Conservation (phyloP, 1,140 invertebrate species). For the Aleiodes sp. region DNA sequence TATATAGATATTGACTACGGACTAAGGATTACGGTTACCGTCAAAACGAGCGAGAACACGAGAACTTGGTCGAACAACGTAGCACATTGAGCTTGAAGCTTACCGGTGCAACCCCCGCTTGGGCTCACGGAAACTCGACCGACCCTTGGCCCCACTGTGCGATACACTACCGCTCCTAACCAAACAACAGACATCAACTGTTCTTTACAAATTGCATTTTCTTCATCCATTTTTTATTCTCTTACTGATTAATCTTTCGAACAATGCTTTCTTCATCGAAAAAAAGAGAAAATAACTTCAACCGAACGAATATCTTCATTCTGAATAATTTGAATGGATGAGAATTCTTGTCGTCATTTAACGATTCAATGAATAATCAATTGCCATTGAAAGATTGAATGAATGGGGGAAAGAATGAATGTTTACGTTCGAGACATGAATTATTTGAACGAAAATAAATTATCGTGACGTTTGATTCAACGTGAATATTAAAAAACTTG, state of each 20-base stretch:
- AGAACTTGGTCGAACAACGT: constrained; percentile 60
- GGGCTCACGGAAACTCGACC: constrained; percentile 64
- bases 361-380: no score
- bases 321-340: no score
- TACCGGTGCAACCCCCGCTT: constrained; percentile 66
- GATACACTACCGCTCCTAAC: constrained; percentile 65
- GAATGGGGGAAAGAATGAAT: no score
- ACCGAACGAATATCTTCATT: no score
- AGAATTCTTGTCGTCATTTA: no score
- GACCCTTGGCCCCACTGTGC: constrained; percentile 63
- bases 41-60: constrained; percentile 54
- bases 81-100: constrained; percentile 63
- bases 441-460: no score
- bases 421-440: no score
- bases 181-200: constrained; percentile 61
- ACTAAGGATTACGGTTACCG: constrained; percentile 60
- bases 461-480: no score
- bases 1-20: constrained; percentile 54
- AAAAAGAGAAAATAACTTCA: no score
- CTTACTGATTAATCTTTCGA: neutral
- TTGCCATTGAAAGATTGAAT: no score
- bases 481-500: no score
- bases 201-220: constrained; percentile 47
- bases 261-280: no score
- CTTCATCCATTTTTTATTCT: neutral